Evolutionary conservation across 2,797 vertebrate genomes (phyloP), one percentile per base, ranked within the genome.

Genomic region (Oreortyx pictus): DNA sequence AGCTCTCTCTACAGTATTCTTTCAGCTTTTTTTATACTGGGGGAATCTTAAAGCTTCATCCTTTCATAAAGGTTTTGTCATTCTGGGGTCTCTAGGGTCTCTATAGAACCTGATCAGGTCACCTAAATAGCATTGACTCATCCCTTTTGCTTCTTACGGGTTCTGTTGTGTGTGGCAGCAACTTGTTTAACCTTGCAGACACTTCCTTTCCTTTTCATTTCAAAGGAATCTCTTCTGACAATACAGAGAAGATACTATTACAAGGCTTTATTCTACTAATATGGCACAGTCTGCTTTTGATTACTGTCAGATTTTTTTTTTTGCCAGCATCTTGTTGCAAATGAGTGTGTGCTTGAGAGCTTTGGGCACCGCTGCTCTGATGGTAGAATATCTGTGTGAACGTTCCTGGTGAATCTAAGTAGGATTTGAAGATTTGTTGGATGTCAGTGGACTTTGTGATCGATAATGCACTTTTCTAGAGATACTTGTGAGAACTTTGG

Each of bases 321-420:
- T 35, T 86, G 64, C 80, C 60, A 88, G 72, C 57, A 54, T 92
- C 86, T 79, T 92, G 64, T 56, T 39, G 52, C 74, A 91, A 86
- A 80, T 62, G 80, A 76, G 4, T 33, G 8, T 61, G 74, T 68
- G 50, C 76, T 92, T 19, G n/a, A 73, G 82, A 86, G 66, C 85
- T 92, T 72, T 43, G 87, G 89, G 77, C 64, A 66, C 74, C 33
- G 73, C 33, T 76, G 47, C 66, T 76, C 59, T 60, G 85, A 64
- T 2, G 0, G 73, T 70, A 31, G 82, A 77, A 64, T 86, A 89
- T 91, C 82, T 39, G 75, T 43, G 5, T 84, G 92, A 93, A 67
- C 86, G 90, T 91, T 3, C 31, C 44, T 57, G 35, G 41, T 52
- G 92, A 49, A 57, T 57, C n/a, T 70, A 49, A 83, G 49, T 76